These are phyloP conservation scores for Pollimyrus isidori DNA, from an alignment of 2,113 vertebrate species.

Conservation along the genomic window DNA sequence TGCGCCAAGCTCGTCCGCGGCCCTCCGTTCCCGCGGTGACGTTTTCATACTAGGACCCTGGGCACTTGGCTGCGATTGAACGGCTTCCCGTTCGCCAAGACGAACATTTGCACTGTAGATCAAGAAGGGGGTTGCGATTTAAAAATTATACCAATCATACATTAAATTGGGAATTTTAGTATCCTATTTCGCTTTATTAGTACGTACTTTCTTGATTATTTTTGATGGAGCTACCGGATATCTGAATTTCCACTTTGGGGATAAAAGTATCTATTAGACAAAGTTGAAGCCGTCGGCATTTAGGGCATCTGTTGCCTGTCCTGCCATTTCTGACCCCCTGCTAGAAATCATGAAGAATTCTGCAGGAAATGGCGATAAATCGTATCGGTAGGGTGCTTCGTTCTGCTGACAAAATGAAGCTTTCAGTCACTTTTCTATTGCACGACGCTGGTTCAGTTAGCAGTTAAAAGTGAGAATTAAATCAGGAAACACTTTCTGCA, in stretches of 20 bases:
- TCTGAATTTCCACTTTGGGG: too few relatives aligned
- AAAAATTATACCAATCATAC: background rate
- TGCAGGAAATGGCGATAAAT: background rate
- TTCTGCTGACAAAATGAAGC: background rate
- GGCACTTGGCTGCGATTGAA: background rate
- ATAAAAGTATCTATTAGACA: background rate
- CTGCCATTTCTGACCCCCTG: background rate
- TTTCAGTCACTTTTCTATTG: background rate
- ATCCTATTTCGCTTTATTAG: too few relatives aligned
- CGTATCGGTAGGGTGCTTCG: background rate
- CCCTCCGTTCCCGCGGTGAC: background rate
- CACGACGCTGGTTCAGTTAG: background rate
- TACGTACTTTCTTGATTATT: too few relatives aligned
- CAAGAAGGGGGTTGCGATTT: background rate
- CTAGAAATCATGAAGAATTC: background rate
- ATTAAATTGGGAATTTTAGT: too few relatives aligned
- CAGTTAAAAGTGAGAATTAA: background rate
- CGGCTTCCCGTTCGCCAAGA: background rate
- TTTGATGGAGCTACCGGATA: too few relatives aligned
- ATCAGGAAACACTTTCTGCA: background rate
- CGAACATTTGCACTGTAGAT: background rate
- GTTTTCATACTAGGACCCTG: background rate
- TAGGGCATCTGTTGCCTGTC: background rate
- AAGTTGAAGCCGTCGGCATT: background rate
- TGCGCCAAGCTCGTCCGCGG: background rate